Percentiles rank a stretch among this genome's conserved stretches.
These are phyloP conservation scores for Agonopterix subpropinquella DNA, from an alignment of 2,888 invertebrate species.

Conservation along the genomic window DNA sequence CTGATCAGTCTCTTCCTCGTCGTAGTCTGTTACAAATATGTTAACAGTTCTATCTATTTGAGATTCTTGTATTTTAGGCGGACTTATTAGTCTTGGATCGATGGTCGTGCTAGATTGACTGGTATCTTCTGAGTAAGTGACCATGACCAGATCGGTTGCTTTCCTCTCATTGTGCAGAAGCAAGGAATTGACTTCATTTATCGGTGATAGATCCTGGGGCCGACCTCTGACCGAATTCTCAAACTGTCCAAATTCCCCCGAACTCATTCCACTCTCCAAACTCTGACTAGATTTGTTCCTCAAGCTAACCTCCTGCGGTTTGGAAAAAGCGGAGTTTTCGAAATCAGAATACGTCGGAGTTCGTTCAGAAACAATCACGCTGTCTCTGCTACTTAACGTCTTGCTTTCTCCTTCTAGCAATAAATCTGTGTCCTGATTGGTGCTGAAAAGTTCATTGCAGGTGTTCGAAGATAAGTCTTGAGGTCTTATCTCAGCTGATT, in stretches of 20 bases:
- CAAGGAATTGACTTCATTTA: constrained; percentile 46
- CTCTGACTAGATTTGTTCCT: constrained; percentile 44
- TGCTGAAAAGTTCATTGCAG: constrained; percentile 17
- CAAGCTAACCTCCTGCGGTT: constrained; percentile 40
- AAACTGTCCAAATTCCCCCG: constrained; percentile 50
- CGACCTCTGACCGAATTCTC: constrained; percentile 41
- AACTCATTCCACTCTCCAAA: constrained; percentile 38
- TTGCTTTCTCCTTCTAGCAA: constrained; percentile 39
- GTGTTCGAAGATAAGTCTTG: constrained; percentile 41
- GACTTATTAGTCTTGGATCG: constrained; percentile 28
- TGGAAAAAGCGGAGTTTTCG: constrained; percentile 40
- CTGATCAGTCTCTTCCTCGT: constrained; percentile 62
- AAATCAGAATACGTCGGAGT: constrained; percentile 52
- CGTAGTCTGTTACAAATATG: constrained; percentile 45
- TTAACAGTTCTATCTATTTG: constrained; percentile 3
- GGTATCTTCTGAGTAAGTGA: constrained; percentile 20
- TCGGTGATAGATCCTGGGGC: constrained; percentile 53
- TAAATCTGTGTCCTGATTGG: constrained; percentile 25
- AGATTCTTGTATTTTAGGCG: constrained; percentile 57
- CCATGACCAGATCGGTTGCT: neutral
- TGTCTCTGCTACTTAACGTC: constrained; percentile 26
- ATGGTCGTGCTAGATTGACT: constrained; percentile 25
- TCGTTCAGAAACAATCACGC: constrained; percentile 24
- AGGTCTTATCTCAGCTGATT: constrained; percentile 49
- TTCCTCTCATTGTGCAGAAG: constrained; percentile 44